These are phyloP conservation scores for Cerastis rubricosa DNA, from an alignment of 2,888 invertebrate species.

Conservation along the genomic window DNA sequence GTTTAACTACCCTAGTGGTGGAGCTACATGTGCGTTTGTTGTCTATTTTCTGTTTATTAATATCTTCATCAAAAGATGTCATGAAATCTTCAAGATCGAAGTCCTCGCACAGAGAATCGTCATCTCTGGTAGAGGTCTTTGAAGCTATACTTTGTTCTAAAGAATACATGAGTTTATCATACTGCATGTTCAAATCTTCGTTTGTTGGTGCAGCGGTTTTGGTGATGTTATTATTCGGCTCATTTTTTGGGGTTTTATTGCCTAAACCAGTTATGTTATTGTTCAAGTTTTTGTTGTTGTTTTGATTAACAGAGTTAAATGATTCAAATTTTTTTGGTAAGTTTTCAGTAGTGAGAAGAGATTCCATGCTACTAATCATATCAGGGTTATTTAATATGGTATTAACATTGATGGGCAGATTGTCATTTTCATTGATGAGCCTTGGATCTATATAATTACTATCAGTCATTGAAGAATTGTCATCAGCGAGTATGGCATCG, in stretches of 20 bases:
- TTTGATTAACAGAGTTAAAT: conserved; percentile 79
- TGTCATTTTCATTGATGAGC: conserved; percentile 93
- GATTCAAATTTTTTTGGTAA: conserved; percentile 88
- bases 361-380: conserved; percentile 89
- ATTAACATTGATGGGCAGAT: conserved; percentile 91
- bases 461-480: conserved; percentile 87
- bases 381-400: conserved; percentile 89
- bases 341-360: conserved; percentile 88
- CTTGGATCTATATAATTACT: conserved; percentile 91
- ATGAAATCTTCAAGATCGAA: conserved; percentile 92
- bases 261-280: conserved; percentile 74
- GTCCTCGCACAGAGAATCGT: conserved; percentile 91
- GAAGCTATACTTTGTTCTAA: conserved; percentile 88
- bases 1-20: conserved; percentile 86
- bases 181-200: conserved; percentile 87
- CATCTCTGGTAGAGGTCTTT: conserved; percentile 86
- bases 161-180: conserved; percentile 89
- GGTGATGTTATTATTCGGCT: conserved; percentile 76
- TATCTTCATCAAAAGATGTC: conserved; percentile 92
- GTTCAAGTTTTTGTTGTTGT: conserved; percentile 78
- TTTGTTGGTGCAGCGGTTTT: conserved; percentile 78
- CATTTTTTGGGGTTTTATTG: conserved; percentile 72
- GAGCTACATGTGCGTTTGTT: conserved; percentile 88
- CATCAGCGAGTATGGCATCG: conserved; percentile 83
- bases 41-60: conserved; percentile 84